Base-by-base conservation (phyloP, 2,888 invertebrate genomes). In the Octonoba sinensis region DNA sequence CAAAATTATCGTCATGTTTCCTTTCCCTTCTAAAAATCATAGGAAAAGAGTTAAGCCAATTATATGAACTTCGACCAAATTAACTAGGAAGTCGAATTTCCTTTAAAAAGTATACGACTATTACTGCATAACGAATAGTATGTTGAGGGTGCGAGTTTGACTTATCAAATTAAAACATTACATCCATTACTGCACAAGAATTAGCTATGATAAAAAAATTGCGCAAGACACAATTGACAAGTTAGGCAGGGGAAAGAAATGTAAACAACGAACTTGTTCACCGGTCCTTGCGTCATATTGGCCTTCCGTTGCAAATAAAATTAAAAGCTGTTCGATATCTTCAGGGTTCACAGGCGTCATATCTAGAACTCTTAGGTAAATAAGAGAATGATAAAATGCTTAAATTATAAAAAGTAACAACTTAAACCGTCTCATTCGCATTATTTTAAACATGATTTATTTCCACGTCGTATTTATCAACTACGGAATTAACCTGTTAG, bases 261-360 rank as follows among this genome's bases (percentile, higher is more conserved):
- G 56, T 22, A 73, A 72, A 72, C 65, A 73, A 54, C 36, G 54
- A 18, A 81, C 79, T 57, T 81, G 73, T 81, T 81, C 79, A 73
- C 79, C 79, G 73, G 79, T 49, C 47, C 73, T 81, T 44, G 79
- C 79, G 64, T 81, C 79, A 64, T 73, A 73, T 22, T 73, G 79
- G 15, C 73, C 79, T 62, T 73, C 74, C 69, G 56, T 74, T 1
- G 79, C 67, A 81, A 81, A 81, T 47, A 73, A 73, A n/a, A 47
- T 51, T n/a, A 81, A 36, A 62, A 81, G 64, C 15, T 69, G 56
- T 56, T 81, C 79, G 27, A 81, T 81, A 51, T 81, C 69, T 36
- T 73, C 73, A 3, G 20, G 18, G 15, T 22, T 56, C 47, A 69
- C 24, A 20, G 66, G 15, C 54, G 57, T 64, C 73, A 81, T 81